Evolutionary conservation across 2,113 vertebrate genomes (phyloP).

Genomic region (Oceanodroma tethys): DNA sequence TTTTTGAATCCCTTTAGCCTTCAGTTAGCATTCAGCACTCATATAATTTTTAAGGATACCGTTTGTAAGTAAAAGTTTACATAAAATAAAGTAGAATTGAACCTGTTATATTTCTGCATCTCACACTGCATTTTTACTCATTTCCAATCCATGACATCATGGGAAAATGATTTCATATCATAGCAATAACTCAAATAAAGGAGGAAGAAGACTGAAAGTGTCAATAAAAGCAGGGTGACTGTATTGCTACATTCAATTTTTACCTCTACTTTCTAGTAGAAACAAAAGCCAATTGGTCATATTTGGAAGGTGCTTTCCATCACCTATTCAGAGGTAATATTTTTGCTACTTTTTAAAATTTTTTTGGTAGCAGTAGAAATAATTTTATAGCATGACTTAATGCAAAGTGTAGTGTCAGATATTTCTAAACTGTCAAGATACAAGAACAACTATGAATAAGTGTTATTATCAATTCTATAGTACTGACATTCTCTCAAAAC

Average conservation of each 20-base stretch:
- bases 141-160: neutral
- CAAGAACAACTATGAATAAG: neutral
- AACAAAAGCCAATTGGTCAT: neutral
- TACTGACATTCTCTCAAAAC: neutral
- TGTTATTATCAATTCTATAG: neutral
- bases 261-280: neutral
- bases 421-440: neutral
- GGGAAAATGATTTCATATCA: neutral
- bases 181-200: neutral
- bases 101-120: neutral
- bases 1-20: neutral
- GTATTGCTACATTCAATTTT: neutral
- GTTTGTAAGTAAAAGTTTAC: neutral
- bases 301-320: neutral
- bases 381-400: neutral
- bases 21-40: neutral
- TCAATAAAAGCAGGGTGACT: neutral
- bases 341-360: neutral
- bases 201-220: neutral
- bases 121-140: neutral
- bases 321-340: neutral
- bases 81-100: neutral
- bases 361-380: neutral
- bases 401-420: neutral
- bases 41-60: neutral